These are phyloP conservation scores for Timandra comae DNA, from an alignment of 2,888 invertebrate genomes.

Conservation along the genomic window DNA sequence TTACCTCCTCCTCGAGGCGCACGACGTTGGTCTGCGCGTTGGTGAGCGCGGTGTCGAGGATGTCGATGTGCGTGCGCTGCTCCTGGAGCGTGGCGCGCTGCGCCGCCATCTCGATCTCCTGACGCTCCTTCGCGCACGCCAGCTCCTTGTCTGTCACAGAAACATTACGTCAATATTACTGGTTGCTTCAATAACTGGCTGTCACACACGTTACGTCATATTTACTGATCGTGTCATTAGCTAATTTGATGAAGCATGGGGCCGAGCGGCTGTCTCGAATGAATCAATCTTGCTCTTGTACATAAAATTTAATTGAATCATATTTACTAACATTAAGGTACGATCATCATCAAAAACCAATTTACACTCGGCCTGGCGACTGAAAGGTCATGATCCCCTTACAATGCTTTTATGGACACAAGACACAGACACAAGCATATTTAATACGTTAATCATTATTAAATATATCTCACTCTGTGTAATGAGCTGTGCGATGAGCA, in stretches of 20 bases:
- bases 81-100: conserved; percentile 93
- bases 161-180: background rate
- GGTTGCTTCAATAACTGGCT: too few species aligned
- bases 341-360: too few species aligned
- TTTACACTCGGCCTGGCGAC: too few species aligned
- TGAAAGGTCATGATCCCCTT: too few species aligned
- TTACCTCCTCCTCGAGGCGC: conserved; percentile 91
- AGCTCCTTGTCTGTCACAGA: conserved; percentile 89
- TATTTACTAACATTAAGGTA: too few species aligned
- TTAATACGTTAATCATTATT: background rate
- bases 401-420: background rate
- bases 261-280: too few species aligned
- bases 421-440: background rate
- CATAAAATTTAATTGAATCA: too few species aligned
- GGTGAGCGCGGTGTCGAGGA: conserved; percentile 92
- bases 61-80: conserved; percentile 94
- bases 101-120: conserved; percentile 93
- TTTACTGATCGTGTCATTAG: too few species aligned
- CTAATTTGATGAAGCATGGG: too few species aligned
- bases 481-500: conserved; percentile 90
- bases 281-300: too few species aligned
- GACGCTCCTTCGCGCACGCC: conserved; percentile 90
- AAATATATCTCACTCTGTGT: conserved; percentile 91
- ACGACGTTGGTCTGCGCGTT: conserved; percentile 94
- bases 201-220: too few species aligned